Evolutionary conservation across 1,140 invertebrate genomes (phyloP).

Genomic region (Andrena cerasifolii): DNA sequence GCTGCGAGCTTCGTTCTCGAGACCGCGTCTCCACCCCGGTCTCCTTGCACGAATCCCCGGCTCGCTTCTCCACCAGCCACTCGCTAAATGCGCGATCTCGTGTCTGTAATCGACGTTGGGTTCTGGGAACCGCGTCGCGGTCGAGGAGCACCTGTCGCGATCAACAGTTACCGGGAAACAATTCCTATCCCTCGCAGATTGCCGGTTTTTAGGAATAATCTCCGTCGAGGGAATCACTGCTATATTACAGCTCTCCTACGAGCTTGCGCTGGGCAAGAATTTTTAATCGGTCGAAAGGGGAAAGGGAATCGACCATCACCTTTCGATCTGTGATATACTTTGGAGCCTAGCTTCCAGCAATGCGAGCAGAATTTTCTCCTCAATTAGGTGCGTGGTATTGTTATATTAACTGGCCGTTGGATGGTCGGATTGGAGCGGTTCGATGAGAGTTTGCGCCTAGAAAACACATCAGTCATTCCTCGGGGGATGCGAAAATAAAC

Average conservation of each 20-base stretch:
- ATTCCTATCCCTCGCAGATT: background rate
- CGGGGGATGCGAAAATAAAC: background rate
- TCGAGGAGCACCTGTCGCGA: background rate
- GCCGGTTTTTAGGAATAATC: background rate
- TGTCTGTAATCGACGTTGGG: background rate
- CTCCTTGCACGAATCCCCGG: constrained; percentile 42
- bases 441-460: background rate
- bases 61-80: background rate
- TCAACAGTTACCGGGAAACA: background rate
- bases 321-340: too few species aligned
- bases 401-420: too few species aligned
- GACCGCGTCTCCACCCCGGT: constrained; percentile 64
- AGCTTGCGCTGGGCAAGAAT: background rate
- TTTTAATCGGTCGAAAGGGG: too few species aligned
- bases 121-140: background rate
- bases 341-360: too few species aligned
- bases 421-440: too few species aligned
- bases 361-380: too few species aligned
- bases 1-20: constrained; percentile 59
- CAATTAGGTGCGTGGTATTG: too few species aligned
- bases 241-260: background rate
- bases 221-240: background rate
- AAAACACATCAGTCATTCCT: background rate
- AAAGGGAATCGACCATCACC: too few species aligned
- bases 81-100: constrained; percentile 16